A percentile compares a stretch with the other conserved stretches of the same genome.
These are phyloP conservation scores for Lagopus muta DNA, from an alignment of 2,113 vertebrate species.

Conservation along the genomic window DNA sequence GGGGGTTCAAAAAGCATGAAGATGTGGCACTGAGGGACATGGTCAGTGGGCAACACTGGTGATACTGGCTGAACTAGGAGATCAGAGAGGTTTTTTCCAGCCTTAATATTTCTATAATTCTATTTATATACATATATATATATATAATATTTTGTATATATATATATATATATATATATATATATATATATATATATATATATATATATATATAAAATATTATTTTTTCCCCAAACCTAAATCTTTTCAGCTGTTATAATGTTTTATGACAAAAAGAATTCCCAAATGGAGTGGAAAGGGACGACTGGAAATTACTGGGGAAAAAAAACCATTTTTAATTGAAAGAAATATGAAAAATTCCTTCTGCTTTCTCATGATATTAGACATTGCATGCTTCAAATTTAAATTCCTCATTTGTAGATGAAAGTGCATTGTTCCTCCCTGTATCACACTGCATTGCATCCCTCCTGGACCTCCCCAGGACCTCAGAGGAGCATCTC, in stretches of 20 bases:
- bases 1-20: too few relatives aligned
- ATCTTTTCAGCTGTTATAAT: background rate
- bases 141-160: too few relatives aligned
- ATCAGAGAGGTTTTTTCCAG: too few relatives aligned
- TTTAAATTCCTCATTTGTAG: background rate
- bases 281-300: background rate
- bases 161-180: too few relatives aligned
- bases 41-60: too few relatives aligned
- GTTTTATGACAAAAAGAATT: background rate
- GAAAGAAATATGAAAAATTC: background rate
- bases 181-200: too few relatives aligned
- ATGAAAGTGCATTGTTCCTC: background rate
- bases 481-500: background rate
- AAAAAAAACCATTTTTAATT: background rate
- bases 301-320: rapidly evolving
- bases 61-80: too few relatives aligned
- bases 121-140: too few relatives aligned
- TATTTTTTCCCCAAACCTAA: background rate
- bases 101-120: too few relatives aligned
- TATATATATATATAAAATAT: too few relatives aligned
- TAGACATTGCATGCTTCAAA: background rate
- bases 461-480: background rate
- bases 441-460: rapidly evolving
- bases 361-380: background rate
- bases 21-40: too few relatives aligned